phyloP scores from a whole-genome alignment of 2,113 vertebrate genomes.

The Epinephelus lanceolatus region DNA sequence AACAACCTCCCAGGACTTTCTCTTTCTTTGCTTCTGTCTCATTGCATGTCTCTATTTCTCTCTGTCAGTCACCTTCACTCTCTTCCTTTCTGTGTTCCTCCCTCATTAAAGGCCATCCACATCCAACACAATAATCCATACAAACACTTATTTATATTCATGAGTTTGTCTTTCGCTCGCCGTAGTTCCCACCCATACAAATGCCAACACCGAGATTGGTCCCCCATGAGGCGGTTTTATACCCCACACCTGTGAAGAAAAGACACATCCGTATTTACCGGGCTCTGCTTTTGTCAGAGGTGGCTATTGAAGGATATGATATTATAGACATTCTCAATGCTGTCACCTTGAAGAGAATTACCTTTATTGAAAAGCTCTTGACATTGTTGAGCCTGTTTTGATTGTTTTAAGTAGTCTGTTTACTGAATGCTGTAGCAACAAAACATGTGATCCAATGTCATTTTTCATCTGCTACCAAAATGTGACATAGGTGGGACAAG shows the following conservation, averaged over 20 bases:
- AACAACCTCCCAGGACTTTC: slow-evolving; percentile 20
- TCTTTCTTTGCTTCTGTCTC: slow-evolving; percentile 18
- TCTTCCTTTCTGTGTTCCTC: slow-evolving; percentile 30
- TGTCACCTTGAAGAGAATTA: slow-evolving; percentile 36
- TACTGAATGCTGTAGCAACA: slow-evolving; percentile 10
- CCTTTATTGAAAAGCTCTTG: slow-evolving; percentile 13
- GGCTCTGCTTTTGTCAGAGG: slow-evolving; percentile 32
- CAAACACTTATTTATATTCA: slow-evolving; percentile 76
- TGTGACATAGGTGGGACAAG: background rate
- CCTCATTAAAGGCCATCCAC: slow-evolving; percentile 58
- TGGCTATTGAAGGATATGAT: slow-evolving; percentile 17
- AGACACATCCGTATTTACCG: slow-evolving; percentile 61
- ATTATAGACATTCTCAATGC: slow-evolving; percentile 19
- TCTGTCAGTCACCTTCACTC: slow-evolving; percentile 16
- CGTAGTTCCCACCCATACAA: slow-evolving; percentile 51
- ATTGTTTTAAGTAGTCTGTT: background rate
- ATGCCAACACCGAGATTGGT: slow-evolving; percentile 55
- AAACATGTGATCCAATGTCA: background rate
- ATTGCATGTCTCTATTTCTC: slow-evolving; percentile 22
- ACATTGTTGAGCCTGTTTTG: background rate
- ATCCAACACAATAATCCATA: slow-evolving; percentile 60
- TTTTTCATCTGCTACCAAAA: background rate
- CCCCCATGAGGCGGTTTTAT: slow-evolving; percentile 41
- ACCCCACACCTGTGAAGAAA: slow-evolving; percentile 54
- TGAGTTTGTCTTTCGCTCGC: slow-evolving; percentile 63